Evolutionary conservation across 2,888 invertebrate genomes (phyloP), one percentile per base, ranked within the genome.

Genomic region (Onthophagus sagittarius): DNA sequence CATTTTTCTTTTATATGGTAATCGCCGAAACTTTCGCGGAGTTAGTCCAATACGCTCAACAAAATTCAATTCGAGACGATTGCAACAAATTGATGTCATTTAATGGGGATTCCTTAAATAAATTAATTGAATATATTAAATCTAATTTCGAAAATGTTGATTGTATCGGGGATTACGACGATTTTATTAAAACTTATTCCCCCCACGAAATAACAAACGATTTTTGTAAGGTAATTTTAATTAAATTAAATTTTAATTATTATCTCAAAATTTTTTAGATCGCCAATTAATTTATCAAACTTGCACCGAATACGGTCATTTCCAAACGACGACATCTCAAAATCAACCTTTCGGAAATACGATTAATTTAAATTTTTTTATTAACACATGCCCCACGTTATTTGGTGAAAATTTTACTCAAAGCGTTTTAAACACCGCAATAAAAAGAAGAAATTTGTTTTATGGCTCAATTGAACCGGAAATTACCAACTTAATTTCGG

Each of bases 261-360:
- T 23, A 7, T 23, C 3, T 23, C 2, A 23, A 23, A 23, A 23
- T 23, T 4, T 69, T 72, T 13, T 33, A 76, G 77, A 62, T 63
- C 73, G 77, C 0, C 77, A 75, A 15, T 77, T 76, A 76, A 39
- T 73, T 7, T 76, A 76, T 62, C 77, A 77, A 62, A 77, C 75
- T 9, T 77, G 77, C 70, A 76, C 75, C 6, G 72, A 76, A 71
- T 76, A 72, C 31, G 77, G 77, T 13, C 76, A 63, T 31, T 77
- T 72, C 72, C 77, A 76, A 63, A 77, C 77, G n/a, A n/a, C n/a
- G n/a, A n/a, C n/a, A n/a, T n/a, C n/a, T n/a, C n/a, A n/a, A n/a
- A n/a, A n/a, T n/a, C n/a, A n/a, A n/a, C n/a, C n/a, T n/a, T n/a
- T n/a, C n/a, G n/a, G n/a, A n/a, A n/a, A n/a, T n/a, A n/a, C n/a